phyloP scores from a whole-genome alignment of 2,888 invertebrate species.

The Cerceris ruficornis region DNA sequence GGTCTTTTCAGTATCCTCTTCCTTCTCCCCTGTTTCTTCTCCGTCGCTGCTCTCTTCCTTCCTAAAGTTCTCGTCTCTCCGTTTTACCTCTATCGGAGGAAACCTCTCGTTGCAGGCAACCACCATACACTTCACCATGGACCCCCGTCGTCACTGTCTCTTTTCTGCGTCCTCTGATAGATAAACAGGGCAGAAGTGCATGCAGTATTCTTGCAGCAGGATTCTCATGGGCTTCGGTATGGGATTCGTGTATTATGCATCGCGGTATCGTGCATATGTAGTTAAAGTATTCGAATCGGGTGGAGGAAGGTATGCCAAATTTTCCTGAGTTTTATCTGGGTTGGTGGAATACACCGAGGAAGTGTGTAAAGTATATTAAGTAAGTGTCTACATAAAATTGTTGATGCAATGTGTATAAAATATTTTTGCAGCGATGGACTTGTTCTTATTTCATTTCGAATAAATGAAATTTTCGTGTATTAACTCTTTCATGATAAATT shows the following conservation, averaged over 20 bases:
- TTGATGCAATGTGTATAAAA: not conserved
- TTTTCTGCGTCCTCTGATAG: conserved; percentile 4
- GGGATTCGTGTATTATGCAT: conserved; percentile 52
- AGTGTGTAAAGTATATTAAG: too few species aligned
- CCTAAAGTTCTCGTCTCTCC: not conserved
- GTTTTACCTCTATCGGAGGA: conserved; percentile 4
- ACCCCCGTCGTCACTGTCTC: not conserved
- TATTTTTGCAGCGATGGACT: too few species aligned
- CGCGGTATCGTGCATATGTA: conserved; percentile 30
- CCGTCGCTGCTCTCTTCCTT: not conserved
- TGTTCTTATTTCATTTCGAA: too few species aligned
- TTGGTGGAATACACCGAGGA: too few species aligned
- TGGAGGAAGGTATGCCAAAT: too few species aligned
- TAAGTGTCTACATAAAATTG: conserved; percentile 1
- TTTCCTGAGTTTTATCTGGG: too few species aligned
- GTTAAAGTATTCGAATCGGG: not conserved
- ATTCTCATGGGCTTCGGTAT: conserved; percentile 28
- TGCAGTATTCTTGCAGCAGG: conserved; percentile 30
- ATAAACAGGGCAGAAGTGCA: conserved; percentile 45
- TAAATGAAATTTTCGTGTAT: too few species aligned
- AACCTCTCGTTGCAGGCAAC: not conserved
- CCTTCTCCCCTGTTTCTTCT: not conserved
- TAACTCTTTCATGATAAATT: too few species aligned
- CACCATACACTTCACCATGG: not conserved
- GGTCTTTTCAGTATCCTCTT: too few species aligned